Evolutionary conservation across 2,888 invertebrate species (phyloP).

Genomic region (Listrodromus nycthemerus): DNA sequence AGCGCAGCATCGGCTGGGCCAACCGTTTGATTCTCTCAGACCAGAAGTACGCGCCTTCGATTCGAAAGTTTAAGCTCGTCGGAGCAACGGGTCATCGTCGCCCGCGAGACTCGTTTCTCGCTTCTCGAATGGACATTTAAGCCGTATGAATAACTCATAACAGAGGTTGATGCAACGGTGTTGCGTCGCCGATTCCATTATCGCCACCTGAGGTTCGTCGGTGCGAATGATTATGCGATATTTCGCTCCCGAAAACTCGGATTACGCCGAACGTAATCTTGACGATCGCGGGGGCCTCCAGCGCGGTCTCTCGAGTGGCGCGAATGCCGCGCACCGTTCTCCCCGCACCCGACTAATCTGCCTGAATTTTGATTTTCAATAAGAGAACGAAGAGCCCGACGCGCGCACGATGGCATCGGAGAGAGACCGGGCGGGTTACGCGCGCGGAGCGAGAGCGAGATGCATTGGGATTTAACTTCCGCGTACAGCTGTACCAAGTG

Average conservation of each 20-base stretch:
- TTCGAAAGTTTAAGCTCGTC: neutral
- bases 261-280: conserved; percentile 30
- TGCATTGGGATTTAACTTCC: conserved; percentile 83
- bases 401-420: conserved; percentile 44
- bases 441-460: conserved; percentile 67
- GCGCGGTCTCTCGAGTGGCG: conserved; percentile 16
- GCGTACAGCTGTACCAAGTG: conserved; percentile 82
- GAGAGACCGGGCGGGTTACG: conserved; percentile 36
- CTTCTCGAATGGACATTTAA: no score
- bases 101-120: no score
- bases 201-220: neutral
- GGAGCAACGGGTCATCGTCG: neutral
- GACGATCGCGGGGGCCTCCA: conserved; percentile 28
- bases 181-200: no score
- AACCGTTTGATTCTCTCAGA: no score
- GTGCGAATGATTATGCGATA: conserved; percentile 30
- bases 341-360: conserved; percentile 77
- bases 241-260: conserved; percentile 20
- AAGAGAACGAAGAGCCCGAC: conserved; percentile 71
- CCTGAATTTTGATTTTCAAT: conserved; percentile 84
- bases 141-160: no score
- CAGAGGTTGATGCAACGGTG: no score
- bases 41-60: neutral
- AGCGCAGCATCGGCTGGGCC: no score
- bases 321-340: conserved; percentile 20